These are phyloP conservation scores for Cotesia congregata DNA, from an alignment of 2,888 invertebrate genomes.

Conservation along the genomic window DNA sequence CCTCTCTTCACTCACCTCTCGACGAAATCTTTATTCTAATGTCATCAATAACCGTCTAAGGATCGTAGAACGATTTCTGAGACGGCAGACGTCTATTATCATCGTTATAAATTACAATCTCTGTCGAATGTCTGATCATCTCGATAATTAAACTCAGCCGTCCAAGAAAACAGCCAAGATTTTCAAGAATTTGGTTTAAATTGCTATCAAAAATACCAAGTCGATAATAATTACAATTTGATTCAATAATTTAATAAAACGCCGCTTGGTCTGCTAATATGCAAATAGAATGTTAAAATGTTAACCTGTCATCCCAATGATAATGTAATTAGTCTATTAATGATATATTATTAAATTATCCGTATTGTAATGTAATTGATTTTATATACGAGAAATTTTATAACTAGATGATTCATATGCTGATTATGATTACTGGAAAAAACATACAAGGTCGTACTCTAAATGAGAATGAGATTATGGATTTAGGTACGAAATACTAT, in stretches of 20 bases:
- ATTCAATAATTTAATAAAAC: neutral
- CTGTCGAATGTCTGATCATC: neutral
- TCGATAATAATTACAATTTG: neutral
- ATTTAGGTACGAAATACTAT: neutral
- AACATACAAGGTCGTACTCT: neutral
- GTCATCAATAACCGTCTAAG: slow-evolving; percentile 18
- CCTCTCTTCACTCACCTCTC: slow-evolving; percentile 2
- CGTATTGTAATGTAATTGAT: neutral
- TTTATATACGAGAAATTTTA: neutral
- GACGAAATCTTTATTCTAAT: slow-evolving; percentile 26
- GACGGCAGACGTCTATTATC: neutral
- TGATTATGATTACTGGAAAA: neutral
- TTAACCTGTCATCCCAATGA: neutral
- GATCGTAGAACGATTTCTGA: no score
- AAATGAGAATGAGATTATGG: neutral
- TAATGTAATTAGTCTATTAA: neutral
- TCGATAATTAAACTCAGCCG: slow-evolving; percentile 27
- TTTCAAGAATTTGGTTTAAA: neutral
- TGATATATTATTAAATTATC: neutral
- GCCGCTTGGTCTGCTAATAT: neutral
- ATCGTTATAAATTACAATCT: slow-evolving; percentile 32
- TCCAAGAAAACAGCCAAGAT: slow-evolving; percentile 10
- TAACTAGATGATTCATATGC: neutral
- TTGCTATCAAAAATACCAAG: neutral
- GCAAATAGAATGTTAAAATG: neutral